A percentile compares a stretch with the other conserved stretches of the same genome.
These are phyloP conservation scores for Peromyscus polionotus DNA, from an alignment of 2,113 vertebrate species.

Conservation along the genomic window DNA sequence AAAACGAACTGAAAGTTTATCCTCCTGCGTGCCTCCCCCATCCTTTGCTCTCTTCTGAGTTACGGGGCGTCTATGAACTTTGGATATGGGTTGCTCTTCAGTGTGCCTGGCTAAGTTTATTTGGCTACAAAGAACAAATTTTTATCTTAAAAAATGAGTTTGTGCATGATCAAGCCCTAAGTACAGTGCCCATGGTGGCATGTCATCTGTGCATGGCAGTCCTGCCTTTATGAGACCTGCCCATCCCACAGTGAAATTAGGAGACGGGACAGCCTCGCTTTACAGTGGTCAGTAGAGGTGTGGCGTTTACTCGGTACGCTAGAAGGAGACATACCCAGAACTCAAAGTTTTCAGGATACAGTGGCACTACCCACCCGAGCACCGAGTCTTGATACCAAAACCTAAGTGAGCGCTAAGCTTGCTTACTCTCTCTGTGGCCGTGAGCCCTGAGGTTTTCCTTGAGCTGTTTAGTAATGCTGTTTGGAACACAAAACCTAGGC, in stretches of 20 bases:
- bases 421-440: conserved; percentile 10
- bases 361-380: neutral
- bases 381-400: conserved; percentile 27
- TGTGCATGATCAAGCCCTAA: neutral
- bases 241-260: neutral
- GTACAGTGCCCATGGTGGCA: neutral
- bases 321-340: neutral
- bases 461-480: conserved; percentile 50
- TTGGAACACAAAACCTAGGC: conserved; percentile 56
- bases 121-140: conserved; percentile 40
- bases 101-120: conserved; percentile 13
- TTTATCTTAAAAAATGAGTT: conserved; percentile 27
- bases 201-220: neutral
- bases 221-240: conserved; percentile 1
- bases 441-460: conserved; percentile 41
- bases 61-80: conserved; percentile 32
- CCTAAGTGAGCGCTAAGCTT: conserved; percentile 37
- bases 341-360: conserved; percentile 3
- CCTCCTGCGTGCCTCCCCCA: neutral
- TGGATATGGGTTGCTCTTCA: neutral
- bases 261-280: neutral
- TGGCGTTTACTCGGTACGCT: neutral
- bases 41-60: conserved; percentile 19
- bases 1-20: neutral
- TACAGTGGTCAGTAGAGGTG: neutral